Base-by-base conservation (phyloP, 1,140 invertebrate genomes). In the Sarcophaga peregrina region DNA sequence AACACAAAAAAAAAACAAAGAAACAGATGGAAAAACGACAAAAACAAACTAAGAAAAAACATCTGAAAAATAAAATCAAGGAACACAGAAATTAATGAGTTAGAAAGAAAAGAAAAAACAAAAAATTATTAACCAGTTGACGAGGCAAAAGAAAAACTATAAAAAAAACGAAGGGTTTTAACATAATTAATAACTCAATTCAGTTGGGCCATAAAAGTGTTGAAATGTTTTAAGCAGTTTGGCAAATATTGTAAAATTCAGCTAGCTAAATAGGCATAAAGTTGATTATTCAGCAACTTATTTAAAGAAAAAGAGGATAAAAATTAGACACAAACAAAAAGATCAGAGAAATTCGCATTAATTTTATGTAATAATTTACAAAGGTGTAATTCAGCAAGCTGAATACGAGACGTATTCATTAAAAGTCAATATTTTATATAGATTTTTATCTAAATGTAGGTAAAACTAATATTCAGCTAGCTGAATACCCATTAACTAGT, bases 61-160 rank as follows among this genome's bases (percentile, higher is more conserved):
- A 68, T 68, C 25, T 37, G n/a, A 9, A 20, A 6, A 68, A 68
- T 37, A 37, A 20, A 25, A 68, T 58, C 54, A 58, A 58, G 54
- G 54, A 58, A 58, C 54, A 58, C 54, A 68, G 17, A 68, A 68
- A 68, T 68, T 68, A 68, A 68, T 68, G n/a, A 68, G 62, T 68
- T 68, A 68, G 62, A 68, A 25, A 68, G 62, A 58, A 58, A 68
- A 37, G 25, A 37, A 37, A 37, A 37, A 37, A 37, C 1, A 37
- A 37, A 37, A 37, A 68, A 68, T 20, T 68, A 68, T 68, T 68
- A 68, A 20, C 20, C 17, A 68, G 62, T 68, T 8, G 15, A n/a
- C 2, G 17, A 52, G 50, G 8, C 20, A 20, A 20, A 68, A 17
- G 62, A 20, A 68, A 68, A 20, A 68, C 62, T 58, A 58, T 58